A percentile compares a stretch with the other conserved stretches of the same genome.
Evolutionary conservation across 30 jellyfish, hydroid and myxozoan genomes (phyloP).

Genomic region (Rhopilema esculentum): DNA sequence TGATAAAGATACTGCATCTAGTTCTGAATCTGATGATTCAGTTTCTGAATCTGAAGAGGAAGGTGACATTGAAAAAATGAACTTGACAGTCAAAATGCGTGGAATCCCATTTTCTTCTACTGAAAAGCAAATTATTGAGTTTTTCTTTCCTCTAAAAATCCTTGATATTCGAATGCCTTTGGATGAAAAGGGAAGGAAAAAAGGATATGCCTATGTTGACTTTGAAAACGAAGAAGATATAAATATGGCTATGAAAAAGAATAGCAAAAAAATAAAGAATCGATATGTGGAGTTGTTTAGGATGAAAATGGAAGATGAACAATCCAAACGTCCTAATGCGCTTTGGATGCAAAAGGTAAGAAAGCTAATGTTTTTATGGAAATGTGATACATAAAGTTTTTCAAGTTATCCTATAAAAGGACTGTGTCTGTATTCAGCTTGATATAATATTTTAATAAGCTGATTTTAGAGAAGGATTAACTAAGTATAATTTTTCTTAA

Average conservation of each 20-base stretch:
- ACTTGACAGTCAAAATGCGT: conserved; percentile 78
- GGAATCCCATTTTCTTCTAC: conserved; percentile 90
- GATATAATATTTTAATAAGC: too few species aligned
- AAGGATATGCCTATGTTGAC: conserved; percentile 96
- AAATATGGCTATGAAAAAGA: conserved; percentile 68
- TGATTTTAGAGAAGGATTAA: too few species aligned
- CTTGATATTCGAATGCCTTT: conserved; percentile 84
- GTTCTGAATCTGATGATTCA: conserved; percentile 36
- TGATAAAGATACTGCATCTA: conserved; percentile 14
- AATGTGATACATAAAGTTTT: not conserved
- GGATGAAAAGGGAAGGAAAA: conserved; percentile 76
- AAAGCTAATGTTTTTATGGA: not conserved
- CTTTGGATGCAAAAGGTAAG: conserved; percentile 84
- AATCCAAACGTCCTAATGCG: not conserved
- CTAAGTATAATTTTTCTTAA: too few species aligned
- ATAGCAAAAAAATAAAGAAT: conserved; percentile 61
- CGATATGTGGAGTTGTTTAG: conserved; percentile 85
- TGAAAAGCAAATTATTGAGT: conserved; percentile 82
- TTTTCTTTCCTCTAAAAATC: conserved; percentile 77
- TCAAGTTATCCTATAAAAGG: not conserved
- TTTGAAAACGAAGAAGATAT: conserved; percentile 71
- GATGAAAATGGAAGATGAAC: conserved; percentile 30
- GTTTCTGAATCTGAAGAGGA: conserved; percentile 27
- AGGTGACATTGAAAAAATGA: not conserved
- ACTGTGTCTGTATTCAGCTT: too few species aligned